Evolutionary conservation across 2,888 invertebrate genomes (phyloP), one percentile per base, ranked within the genome.

Genomic region (Hypomecis atomaria): DNA sequence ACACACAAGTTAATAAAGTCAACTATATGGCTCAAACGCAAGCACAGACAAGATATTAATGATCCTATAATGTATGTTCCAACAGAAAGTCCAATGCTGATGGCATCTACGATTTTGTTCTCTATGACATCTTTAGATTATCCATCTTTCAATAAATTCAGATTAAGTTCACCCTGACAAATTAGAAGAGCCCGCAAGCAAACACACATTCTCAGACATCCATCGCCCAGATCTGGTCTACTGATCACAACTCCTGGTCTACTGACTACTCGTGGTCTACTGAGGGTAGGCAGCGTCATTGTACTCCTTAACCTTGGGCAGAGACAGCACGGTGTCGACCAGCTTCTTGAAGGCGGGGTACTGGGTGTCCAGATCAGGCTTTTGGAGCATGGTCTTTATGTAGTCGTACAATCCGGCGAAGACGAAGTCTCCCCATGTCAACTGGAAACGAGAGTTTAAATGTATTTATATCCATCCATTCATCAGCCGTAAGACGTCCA

Each of bases 351-450:
- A 71, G 56, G 79, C 78, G 0, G 93, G 92, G 68, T 87, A 87
- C 71, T 87, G 81, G 49, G 78, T 66, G 65, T 87, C 87, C 0
- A 89, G 60, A 43, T 86, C 82, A 0, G 84, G 82, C 36, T 67
- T 73, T 47, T 76, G 77, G 9, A 84, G 52, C 76, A 84, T 78
- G 4, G 4, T 9, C 38, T 83, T 83, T 43, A 90, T 11, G 65
- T 85, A 84, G 5, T 87, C 86, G 40, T 71, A 76, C 50, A 85
- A 68, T 0, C 87, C 88, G 0, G 87, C 75, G 62, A 87, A 86
- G 10, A 84, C 43, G 54, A 93, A 78, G 65, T 93, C 93, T 0
- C 79, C 88, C 89, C 90, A 93, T 0, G 89, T 87, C n/a, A 89
- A 65, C 90, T 92, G 78, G 13, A 78, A 52, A 33, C 2, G 5